Base-by-base conservation (phyloP, 2,113 vertebrate species). In the Sakesphorus luctuosus region DNA sequence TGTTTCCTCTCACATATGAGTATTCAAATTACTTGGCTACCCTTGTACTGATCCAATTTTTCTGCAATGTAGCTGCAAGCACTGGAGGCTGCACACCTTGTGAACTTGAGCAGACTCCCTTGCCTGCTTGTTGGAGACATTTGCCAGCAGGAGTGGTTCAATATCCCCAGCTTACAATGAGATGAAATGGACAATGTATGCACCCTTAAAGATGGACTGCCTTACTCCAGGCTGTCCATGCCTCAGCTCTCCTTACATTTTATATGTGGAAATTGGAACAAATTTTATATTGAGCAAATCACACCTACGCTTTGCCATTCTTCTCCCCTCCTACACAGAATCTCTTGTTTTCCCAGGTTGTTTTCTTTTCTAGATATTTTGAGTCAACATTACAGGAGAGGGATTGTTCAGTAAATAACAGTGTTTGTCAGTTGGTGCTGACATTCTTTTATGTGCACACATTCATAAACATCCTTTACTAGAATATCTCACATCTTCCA, bases 261-360 rank as follows among this genome's bases (percentile, higher is more conserved):
- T 50, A n/a, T 21, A 33, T 23, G 47, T 91, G 50, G 46, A 89
- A 80, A 83, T 63, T 0, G 1, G 44, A 95, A 69, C 23, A 87
- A 87, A 87, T 84, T 67, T 75, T 52, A 9, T 82, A 47, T 53
- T 92, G 65, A 84, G 74, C 50, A 95, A 83, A 71, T 91, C 80
- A 73, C 40, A 78, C 43, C 19, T 43, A 52, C 0, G 0, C 11
- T 63, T 56, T 84, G 29, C 49, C 8, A 4, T 71, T 94, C 91
- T 74, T 63, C 24, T 6, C 6, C 25, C 18, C 20, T 76, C 46
- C 66, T 81, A 31, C 7, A 3, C 23, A 61, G 36, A 73, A 81
- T 13, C n/a, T 87, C 65, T 88, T 75, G 63, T 87, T 92, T 87
- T 69, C 21, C 29, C 28, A 14, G 5, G 17, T 11, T 50, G 49